Percentiles rank a stretch among this genome's conserved stretches.
These are phyloP conservation scores for Saccostrea echinata DNA, from an alignment of 1,140 invertebrate genomes.

Conservation along the genomic window DNA sequence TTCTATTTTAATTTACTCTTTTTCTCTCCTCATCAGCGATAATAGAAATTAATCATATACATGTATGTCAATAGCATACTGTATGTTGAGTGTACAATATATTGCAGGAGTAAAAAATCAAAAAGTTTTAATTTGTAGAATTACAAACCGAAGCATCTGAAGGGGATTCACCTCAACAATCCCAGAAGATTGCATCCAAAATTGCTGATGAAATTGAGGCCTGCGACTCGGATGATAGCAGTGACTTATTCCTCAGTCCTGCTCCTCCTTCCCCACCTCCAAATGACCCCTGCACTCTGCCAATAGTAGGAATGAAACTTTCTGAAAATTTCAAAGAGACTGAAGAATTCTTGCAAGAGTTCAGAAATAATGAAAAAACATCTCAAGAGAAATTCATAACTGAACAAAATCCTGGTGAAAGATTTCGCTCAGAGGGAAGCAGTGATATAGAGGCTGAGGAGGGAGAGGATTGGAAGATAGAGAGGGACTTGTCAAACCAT, in stretches of 20 bases:
- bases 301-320: neutral
- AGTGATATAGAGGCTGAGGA: neutral
- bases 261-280: neutral
- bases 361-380: neutral
- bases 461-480: too few species aligned
- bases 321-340: neutral
- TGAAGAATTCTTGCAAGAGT: neutral
- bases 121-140: neutral
- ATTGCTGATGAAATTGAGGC: neutral
- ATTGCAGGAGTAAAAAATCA: too few species aligned
- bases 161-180: neutral
- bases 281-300: neutral
- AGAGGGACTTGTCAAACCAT: too few species aligned
- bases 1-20: too few species aligned
- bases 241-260: neutral
- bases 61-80: too few species aligned
- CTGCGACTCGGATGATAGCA: neutral
- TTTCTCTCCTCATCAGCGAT: too few species aligned
- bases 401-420: neutral
- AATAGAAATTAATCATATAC: too few species aligned
- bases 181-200: neutral
- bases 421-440: neutral
- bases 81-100: too few species aligned
- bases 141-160: neutral
- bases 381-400: neutral